A percentile compares a stretch with the other conserved stretches of the same genome.
Evolutionary conservation across 2,797 vertebrate genomes (phyloP).

Genomic region (Schizopygopsis pylzovi): DNA sequence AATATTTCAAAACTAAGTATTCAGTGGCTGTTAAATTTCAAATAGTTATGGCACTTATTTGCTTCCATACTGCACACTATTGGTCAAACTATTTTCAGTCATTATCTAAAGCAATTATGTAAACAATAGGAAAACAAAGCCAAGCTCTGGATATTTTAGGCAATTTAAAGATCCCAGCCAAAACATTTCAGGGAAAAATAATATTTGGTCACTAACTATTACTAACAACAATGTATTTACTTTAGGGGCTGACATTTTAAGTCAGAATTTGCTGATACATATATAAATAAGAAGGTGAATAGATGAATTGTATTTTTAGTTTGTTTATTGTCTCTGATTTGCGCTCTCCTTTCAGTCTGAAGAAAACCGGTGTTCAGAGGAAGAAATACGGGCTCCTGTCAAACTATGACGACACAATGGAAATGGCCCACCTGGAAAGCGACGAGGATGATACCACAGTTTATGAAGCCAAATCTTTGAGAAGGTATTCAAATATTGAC

Average conservation of each 20-base stretch:
- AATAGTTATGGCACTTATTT: no score
- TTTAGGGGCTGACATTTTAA: neutral
- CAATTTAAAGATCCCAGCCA: neutral
- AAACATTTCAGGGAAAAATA: neutral
- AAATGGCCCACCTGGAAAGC: constrained; percentile 84
- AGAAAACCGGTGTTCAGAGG: constrained; percentile 74
- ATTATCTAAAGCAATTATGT: neutral
- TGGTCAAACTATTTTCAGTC: neutral
- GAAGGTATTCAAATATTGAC: constrained; percentile 76
- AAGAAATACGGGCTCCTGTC: constrained; percentile 91
- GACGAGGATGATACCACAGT: constrained; percentile 86
- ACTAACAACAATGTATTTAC: neutral
- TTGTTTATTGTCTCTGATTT: neutral
- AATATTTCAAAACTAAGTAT: no score
- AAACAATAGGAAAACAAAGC: neutral
- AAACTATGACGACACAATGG: constrained; percentile 82
- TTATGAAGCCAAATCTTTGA: constrained; percentile 84
- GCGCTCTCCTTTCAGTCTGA: constrained; percentile 72
- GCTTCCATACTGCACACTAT: neutral
- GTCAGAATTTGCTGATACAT: neutral
- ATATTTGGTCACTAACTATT: neutral
- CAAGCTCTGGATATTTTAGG: neutral
- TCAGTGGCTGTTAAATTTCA: no score
- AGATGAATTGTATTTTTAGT: neutral
- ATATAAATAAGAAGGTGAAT: neutral